phyloP scores from a whole-genome alignment of 2,888 invertebrate genomes.

The Drosophila macrothrix region DNA sequence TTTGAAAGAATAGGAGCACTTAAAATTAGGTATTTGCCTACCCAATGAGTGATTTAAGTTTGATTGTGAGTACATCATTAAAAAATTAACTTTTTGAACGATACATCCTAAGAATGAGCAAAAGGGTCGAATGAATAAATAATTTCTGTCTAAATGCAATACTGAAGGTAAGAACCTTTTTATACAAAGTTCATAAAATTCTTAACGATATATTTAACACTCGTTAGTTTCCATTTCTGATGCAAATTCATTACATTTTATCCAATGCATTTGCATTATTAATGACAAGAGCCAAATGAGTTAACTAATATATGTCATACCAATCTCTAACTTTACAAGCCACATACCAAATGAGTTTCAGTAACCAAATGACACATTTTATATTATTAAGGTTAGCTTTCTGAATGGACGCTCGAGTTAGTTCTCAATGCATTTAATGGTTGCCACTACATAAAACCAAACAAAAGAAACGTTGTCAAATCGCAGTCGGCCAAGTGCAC shows the following conservation, averaged over 20 bases:
- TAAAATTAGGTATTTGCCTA: not conserved
- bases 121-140: not conserved
- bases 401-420: not conserved
- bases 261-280: not conserved
- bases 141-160: not conserved
- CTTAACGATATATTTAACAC: not conserved
- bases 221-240: not conserved
- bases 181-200: not conserved
- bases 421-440: conserved; percentile 20
- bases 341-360: not conserved
- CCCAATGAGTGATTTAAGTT: not conserved
- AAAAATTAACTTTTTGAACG: not conserved
- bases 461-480: conserved; percentile 25
- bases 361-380: not conserved
- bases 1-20: not conserved
- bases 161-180: not conserved
- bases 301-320: too few species aligned
- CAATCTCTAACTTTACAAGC: not conserved
- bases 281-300: not conserved
- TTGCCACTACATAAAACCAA: not conserved
- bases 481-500: conserved; percentile 15
- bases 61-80: not conserved
- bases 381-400: conserved; percentile 2
- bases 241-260: not conserved
- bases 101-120: not conserved